These are phyloP conservation scores for Pandemis cinnamomeana DNA, from an alignment of 2,888 invertebrate genomes.

Conservation along the genomic window DNA sequence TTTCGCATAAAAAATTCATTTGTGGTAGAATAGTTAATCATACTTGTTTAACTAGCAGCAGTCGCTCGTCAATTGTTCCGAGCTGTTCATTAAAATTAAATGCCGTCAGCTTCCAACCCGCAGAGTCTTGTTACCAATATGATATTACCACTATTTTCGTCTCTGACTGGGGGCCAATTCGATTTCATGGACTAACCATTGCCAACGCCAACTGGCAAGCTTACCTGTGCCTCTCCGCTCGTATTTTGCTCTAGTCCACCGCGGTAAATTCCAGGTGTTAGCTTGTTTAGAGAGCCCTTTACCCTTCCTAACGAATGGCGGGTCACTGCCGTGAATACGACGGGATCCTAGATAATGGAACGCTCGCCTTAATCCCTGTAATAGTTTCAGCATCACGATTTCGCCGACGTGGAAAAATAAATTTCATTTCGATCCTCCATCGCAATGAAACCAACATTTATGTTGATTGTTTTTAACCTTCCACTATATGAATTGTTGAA, in stretches of 20 bases:
- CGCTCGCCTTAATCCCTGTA: constrained; percentile 38
- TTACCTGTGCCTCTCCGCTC: constrained; percentile 29
- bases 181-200: constrained; percentile 75
- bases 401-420: constrained; percentile 25
- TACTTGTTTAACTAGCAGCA: constrained; percentile 4
- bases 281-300: constrained; percentile 43
- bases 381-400: constrained; percentile 42
- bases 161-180: constrained; percentile 80
- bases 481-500: constrained; percentile 16
- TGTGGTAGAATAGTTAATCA: not conserved
- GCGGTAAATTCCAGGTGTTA: constrained; percentile 43
- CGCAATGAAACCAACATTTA: constrained; percentile 19
- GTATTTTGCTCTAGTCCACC: constrained; percentile 38
- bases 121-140: constrained; percentile 59
- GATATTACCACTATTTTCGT: constrained; percentile 74
- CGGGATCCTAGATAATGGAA: constrained; percentile 39
- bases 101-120: constrained; percentile 20
- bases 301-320: constrained; percentile 41
- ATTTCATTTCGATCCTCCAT: constrained; percentile 25
- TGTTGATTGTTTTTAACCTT: constrained; percentile 30
- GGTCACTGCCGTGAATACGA: constrained; percentile 44
- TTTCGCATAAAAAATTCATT: constrained; percentile 5
- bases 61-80: constrained; percentile 19
- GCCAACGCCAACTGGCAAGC: constrained; percentile 63
- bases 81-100: constrained; percentile 36